phyloP scores from a whole-genome alignment of 2,888 invertebrate species.

The Eumacrocentrus americanus region DNA sequence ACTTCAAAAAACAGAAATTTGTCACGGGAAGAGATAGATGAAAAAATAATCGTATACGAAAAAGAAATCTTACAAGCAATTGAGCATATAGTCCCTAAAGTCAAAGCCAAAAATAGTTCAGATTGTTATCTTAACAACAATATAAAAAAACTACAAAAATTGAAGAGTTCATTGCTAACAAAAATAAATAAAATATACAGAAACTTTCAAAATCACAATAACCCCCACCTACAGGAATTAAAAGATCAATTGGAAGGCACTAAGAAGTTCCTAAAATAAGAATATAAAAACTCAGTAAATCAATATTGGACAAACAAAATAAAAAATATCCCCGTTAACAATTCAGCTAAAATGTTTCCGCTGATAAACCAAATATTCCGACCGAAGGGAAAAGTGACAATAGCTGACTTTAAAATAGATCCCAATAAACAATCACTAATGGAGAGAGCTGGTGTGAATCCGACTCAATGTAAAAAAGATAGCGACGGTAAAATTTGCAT shows the following conservation, averaged over 20 bases:
- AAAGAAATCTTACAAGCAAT: not conserved
- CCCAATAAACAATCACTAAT: not conserved
- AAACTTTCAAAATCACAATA: not conserved
- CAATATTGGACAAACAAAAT: slow-evolving; percentile 14
- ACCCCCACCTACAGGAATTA: not conserved
- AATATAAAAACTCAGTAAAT: slow-evolving; percentile 18
- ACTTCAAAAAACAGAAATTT: not conserved
- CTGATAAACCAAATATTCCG: slow-evolving; percentile 11
- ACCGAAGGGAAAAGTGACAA: slow-evolving; percentile 5
- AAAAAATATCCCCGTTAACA: not conserved
- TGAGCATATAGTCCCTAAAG: slow-evolving; percentile 10
- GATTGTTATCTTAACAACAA: slow-evolving; percentile 6
- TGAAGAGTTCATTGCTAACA: slow-evolving; percentile 3
- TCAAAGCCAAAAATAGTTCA: slow-evolving; percentile 1
- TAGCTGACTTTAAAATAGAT: not conserved
- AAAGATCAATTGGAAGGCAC: slow-evolving; percentile 4
- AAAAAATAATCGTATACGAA: not conserved
- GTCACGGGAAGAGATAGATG: slow-evolving; percentile 1
- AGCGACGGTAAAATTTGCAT: not conserved
- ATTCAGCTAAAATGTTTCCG: not conserved
- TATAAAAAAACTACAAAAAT: slow-evolving; percentile 3
- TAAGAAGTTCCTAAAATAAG: no score
- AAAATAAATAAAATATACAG: slow-evolving; percentile 4
- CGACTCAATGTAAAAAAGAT: not conserved
- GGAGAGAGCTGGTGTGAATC: not conserved